Conservation (phyloP, 2,113 vertebrate species). For the Mastomys coucha region DNA sequence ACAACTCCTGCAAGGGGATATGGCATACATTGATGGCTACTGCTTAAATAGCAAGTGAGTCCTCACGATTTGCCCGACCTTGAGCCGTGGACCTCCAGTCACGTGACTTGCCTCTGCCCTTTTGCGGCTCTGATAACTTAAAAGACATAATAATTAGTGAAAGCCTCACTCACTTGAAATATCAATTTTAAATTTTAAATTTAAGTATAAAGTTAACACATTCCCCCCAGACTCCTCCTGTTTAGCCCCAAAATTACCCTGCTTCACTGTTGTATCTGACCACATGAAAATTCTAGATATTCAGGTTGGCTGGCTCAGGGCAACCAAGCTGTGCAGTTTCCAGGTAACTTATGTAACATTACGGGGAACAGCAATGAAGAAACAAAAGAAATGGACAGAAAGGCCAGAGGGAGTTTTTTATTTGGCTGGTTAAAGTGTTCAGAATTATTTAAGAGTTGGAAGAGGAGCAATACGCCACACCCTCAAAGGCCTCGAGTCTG, state of each 20-base stretch:
- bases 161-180: constrained; percentile 32
- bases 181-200: not conserved
- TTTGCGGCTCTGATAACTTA: constrained; percentile 32
- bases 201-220: not conserved
- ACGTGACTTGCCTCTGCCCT: constrained; percentile 38
- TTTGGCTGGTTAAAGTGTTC: constrained; percentile 79
- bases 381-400: constrained; percentile 76
- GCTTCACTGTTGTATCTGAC: not conserved
- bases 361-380: constrained; percentile 68
- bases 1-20: constrained; percentile 16
- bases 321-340: constrained; percentile 49
- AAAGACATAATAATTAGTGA: constrained; percentile 59
- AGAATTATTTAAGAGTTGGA: constrained; percentile 82
- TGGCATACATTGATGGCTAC: constrained; percentile 21
- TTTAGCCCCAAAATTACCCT: not conserved
- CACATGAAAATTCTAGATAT: constrained; percentile 62
- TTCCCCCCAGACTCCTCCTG: not conserved
- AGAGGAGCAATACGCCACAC: constrained; percentile 73
- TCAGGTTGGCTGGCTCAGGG: constrained; percentile 2
- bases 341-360: constrained; percentile 77
- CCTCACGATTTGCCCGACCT: constrained; percentile 53
- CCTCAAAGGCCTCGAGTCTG: constrained; percentile 69
- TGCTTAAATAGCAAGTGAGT: constrained; percentile 23
- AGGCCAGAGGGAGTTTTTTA: constrained; percentile 68
- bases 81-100: not conserved